These are phyloP conservation scores for Malthinus seriepunctatus DNA, from an alignment of 2,888 invertebrate species.

Conservation along the genomic window DNA sequence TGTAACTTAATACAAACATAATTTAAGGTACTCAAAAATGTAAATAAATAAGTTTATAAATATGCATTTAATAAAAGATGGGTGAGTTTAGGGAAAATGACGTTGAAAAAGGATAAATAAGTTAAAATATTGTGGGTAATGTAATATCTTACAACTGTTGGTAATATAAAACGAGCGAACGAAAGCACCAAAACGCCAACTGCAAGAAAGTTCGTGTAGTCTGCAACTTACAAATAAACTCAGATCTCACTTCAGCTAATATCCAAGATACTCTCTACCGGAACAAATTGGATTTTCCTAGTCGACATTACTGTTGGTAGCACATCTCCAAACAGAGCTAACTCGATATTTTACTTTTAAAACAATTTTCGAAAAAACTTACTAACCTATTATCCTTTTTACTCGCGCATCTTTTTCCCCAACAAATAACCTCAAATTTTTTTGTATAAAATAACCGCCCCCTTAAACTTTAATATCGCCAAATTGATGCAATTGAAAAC, in stretches of 20 bases:
- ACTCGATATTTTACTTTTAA: constrained; percentile 21
- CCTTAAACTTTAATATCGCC: neutral
- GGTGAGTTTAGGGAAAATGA: too few species aligned
- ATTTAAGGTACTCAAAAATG: too few species aligned
- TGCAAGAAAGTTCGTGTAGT: constrained; percentile 24
- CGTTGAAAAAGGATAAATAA: too few species aligned
- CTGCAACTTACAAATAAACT: constrained; percentile 25
- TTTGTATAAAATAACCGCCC: too few species aligned
- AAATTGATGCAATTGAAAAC: neutral
- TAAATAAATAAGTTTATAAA: too few species aligned
- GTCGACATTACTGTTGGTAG: constrained; percentile 20
- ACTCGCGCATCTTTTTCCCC: neutral
- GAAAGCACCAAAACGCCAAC: constrained; percentile 12
- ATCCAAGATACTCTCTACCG: constrained; percentile 26
- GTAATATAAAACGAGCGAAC: constrained; percentile 3
- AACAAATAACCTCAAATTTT: neutral
- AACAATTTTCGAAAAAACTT: constrained; percentile 14
- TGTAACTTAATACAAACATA: too few species aligned
- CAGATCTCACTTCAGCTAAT: constrained; percentile 27
- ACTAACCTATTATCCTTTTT: neutral
- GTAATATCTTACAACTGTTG: constrained; percentile 10
- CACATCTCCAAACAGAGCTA: constrained; percentile 19
- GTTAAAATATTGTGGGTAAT: constrained; percentile 6
- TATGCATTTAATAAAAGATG: too few species aligned
- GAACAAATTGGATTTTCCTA: constrained; percentile 31